phyloP scores from a whole-genome alignment of 2,797 vertebrate species.

The Morelia viridis region DNA sequence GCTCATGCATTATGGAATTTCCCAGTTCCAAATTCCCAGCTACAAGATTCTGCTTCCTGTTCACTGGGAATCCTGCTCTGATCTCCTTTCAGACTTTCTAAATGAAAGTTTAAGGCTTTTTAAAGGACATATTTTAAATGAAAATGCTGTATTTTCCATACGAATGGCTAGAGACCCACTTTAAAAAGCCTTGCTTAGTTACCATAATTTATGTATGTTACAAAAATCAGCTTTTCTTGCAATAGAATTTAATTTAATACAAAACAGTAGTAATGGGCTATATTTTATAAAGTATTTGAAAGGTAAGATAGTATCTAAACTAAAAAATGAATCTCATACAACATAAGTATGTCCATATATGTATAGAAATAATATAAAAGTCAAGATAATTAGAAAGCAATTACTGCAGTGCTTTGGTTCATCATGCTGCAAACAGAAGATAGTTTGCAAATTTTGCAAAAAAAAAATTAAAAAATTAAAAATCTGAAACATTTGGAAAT shows the following conservation, averaged over 20 bases:
- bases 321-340: neutral
- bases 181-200: neutral
- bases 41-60: too few relatives aligned
- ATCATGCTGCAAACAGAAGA: neutral
- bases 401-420: neutral
- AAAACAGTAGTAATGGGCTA: too few relatives aligned
- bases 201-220: neutral
- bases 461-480: neutral
- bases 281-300: too few relatives aligned
- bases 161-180: neutral
- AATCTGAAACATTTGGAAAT: neutral
- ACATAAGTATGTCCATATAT: neutral
- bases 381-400: neutral
- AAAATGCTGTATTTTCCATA: too few relatives aligned
- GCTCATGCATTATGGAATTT: too few relatives aligned
- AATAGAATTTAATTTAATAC: too few relatives aligned
- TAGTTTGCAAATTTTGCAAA: neutral
- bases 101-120: too few relatives aligned
- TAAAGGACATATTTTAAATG: too few relatives aligned
- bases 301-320: too few relatives aligned
- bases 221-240: neutral
- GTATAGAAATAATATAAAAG: neutral
- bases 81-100: too few relatives aligned
- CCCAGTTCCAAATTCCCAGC: neutral
- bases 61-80: too few relatives aligned